These are phyloP conservation scores for Barypeithes pellucidus DNA, from an alignment of 2,888 invertebrate species.

Conservation along the genomic window DNA sequence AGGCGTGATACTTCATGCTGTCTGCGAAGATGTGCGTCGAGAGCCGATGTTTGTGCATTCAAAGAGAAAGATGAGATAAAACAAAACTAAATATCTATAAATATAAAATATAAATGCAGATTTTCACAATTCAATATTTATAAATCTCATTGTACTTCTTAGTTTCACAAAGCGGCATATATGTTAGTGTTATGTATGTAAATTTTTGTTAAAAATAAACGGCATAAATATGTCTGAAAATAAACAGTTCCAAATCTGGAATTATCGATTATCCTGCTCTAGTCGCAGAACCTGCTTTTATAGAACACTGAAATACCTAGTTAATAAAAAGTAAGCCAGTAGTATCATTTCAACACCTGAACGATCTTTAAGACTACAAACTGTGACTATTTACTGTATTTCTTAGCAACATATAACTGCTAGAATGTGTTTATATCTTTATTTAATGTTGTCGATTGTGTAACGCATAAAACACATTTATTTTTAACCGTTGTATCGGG, in stretches of 20 bases:
- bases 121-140: neutral
- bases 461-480: neutral
- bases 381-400: slow-evolving; percentile 27
- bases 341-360: slow-evolving; percentile 45
- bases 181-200: too few relatives aligned
- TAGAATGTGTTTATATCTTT: slow-evolving; percentile 9
- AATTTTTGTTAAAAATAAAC: neutral
- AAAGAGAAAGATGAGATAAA: too few relatives aligned
- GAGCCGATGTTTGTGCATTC: too few relatives aligned
- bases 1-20: too few relatives aligned
- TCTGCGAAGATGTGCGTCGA: too few relatives aligned
- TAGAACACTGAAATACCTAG: slow-evolving; percentile 44
- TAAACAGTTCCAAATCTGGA: slow-evolving; percentile 50
- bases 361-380: slow-evolving; percentile 35
- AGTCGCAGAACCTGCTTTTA: slow-evolving; percentile 51
- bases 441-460: neutral
- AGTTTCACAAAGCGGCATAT: too few relatives aligned
- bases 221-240: slow-evolving; percentile 12
- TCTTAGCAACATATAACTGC: neutral
- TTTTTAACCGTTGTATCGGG: too few relatives aligned
- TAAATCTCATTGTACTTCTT: too few relatives aligned
- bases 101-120: slow-evolving; percentile 7
- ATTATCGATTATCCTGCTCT: slow-evolving; percentile 48
- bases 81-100: too few relatives aligned
- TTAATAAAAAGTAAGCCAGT: slow-evolving; percentile 51